These are phyloP conservation scores for Orchesellides sinensis DNA, from an alignment of 2,888 invertebrate species.

Conservation along the genomic window DNA sequence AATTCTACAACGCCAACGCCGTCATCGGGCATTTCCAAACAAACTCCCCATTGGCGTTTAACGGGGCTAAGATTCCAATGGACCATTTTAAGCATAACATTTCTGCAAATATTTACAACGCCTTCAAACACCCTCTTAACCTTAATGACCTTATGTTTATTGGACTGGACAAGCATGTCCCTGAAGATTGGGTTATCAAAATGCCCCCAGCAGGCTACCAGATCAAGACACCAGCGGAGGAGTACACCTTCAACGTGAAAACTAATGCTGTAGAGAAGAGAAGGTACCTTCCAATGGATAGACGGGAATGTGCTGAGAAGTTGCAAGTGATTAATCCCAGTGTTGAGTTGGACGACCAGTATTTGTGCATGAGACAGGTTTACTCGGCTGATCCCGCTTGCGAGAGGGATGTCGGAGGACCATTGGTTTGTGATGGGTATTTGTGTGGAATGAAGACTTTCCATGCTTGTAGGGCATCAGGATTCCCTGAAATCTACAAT, in stretches of 20 bases:
- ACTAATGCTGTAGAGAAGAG: background rate
- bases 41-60: no score
- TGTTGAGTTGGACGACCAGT: background rate
- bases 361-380: conserved; percentile 6
- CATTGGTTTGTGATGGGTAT: conserved; percentile 38
- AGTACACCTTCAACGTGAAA: background rate
- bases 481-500: conserved; percentile 4
- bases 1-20: no score
- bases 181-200: background rate
- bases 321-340: background rate
- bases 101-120: background rate
- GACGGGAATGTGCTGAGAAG: background rate
- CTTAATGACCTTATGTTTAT: background rate
- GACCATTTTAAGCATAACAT: background rate
- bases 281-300: background rate
- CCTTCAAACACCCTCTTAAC: background rate
- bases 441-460: conserved; percentile 24
- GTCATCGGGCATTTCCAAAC: no score
- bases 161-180: background rate
- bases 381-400: conserved; percentile 28
- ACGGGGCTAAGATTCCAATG: no score
- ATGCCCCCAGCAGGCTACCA: background rate
- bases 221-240: no score
- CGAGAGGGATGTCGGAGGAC: conserved; percentile 13
- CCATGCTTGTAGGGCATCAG: conserved; percentile 1